Percentiles rank a stretch among this genome's conserved stretches.
Evolutionary conservation across 2,113 vertebrate genomes (phyloP).

Genomic region (Tetrao urogallus): DNA sequence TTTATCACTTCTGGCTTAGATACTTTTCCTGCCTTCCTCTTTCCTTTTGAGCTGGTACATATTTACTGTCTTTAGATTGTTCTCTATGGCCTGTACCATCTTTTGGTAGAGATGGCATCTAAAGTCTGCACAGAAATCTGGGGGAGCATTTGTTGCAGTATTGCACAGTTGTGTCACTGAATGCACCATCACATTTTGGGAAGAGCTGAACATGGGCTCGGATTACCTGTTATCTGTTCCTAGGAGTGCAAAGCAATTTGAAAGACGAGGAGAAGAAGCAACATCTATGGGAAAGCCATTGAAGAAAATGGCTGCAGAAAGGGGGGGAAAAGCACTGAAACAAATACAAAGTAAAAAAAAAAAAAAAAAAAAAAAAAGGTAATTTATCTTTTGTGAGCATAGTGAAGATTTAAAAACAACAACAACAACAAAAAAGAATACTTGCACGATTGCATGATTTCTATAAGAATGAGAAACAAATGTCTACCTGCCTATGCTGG

Average conservation of each 20-base stretch:
- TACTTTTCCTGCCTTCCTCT: neutral
- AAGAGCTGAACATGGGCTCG: rapidly evolving
- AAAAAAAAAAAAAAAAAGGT: neutral
- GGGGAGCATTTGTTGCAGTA: neutral
- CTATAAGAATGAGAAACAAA: neutral
- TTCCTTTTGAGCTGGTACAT: neutral
- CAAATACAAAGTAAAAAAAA: neutral
- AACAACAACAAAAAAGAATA: neutral
- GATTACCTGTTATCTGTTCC: neutral
- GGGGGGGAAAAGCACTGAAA: neutral
- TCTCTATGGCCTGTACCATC: neutral
- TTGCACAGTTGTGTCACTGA: neutral
- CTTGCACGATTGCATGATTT: rapidly evolving
- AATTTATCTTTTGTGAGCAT: neutral
- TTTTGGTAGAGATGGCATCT: neutral
- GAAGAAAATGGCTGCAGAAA: neutral
- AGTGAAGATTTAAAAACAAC: neutral
- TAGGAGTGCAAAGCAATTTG: neutral
- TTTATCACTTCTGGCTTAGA: neutral
- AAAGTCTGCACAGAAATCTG: rapidly evolving
- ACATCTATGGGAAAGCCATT: neutral
- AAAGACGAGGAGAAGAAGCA: neutral
- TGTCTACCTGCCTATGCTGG: neutral
- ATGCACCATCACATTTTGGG: neutral
- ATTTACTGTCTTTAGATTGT: neutral